Conservation (phyloP, 64 coral and sea anemone genomes). For the Actinia tenebrosa region DNA sequence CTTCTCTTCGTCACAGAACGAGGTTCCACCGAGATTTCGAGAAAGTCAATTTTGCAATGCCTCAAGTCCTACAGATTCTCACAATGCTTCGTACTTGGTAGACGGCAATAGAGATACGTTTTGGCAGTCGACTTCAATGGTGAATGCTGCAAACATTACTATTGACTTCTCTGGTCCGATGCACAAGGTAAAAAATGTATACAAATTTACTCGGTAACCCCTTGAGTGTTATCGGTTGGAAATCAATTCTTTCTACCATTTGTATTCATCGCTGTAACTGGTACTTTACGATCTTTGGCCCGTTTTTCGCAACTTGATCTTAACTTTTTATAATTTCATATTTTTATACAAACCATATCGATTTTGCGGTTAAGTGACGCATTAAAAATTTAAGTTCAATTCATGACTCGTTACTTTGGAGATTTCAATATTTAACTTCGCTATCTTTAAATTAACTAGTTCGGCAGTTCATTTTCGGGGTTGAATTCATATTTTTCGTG, state of each 20-base stretch:
- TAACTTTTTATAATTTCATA: background rate
- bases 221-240: background rate
- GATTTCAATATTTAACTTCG: background rate
- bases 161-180: constrained; percentile 63
- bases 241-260: background rate
- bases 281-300: constrained; percentile 7
- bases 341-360: background rate
- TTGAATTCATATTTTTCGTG: background rate
- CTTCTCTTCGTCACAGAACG: constrained; percentile 23
- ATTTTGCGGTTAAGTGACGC: background rate
- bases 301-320: background rate
- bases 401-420: background rate
- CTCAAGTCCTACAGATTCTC: constrained; percentile 21
- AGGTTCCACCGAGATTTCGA: background rate
- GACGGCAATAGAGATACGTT: constrained; percentile 41
- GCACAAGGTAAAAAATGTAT: constrained; percentile 57
- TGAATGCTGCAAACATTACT: constrained; percentile 57
- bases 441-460: background rate
- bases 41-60: constrained; percentile 31
- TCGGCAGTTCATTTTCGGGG: background rate
- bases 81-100: constrained; percentile 71
- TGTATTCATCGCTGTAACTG: background rate
- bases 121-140: constrained; percentile 70
- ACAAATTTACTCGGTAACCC: background rate
- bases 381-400: background rate